Evolutionary conservation across 2,113 vertebrate genomes (phyloP).

Genomic region (Gnathonemus echidnorhynchus): DNA sequence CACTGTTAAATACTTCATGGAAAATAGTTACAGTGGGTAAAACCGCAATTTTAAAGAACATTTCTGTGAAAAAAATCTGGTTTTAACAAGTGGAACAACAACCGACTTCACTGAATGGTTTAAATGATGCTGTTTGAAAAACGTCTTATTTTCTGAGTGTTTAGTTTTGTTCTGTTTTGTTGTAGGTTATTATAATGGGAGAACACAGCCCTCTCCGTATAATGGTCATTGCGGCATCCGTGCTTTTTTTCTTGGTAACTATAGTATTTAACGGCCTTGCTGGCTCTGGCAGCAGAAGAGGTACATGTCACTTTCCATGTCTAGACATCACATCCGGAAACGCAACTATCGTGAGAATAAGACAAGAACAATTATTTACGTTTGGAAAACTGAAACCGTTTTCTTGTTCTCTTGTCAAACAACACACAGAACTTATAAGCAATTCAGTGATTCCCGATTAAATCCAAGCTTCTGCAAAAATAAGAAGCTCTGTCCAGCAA

Average conservation of each 20-base stretch:
- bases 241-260: constrained; percentile 14
- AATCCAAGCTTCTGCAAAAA: background rate
- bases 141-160: background rate
- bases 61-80: too few species aligned
- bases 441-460: background rate
- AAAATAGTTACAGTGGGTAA: background rate
- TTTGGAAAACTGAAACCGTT: background rate
- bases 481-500: background rate
- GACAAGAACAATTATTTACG: background rate
- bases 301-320: constrained; percentile 7
- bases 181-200: background rate
- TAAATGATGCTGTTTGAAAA: background rate
- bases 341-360: background rate
- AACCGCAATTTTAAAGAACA: background rate
- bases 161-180: background rate
- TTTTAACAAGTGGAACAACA: background rate
- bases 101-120: background rate
- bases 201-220: background rate
- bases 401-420: background rate
- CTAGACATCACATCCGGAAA: background rate
- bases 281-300: background rate
- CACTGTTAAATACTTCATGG: background rate
- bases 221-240: background rate
- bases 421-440: background rate
- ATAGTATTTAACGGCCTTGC: constrained; percentile 22